phyloP scores from a whole-genome alignment of 2,113 vertebrate genomes.

The Megaptera novaeangliae region DNA sequence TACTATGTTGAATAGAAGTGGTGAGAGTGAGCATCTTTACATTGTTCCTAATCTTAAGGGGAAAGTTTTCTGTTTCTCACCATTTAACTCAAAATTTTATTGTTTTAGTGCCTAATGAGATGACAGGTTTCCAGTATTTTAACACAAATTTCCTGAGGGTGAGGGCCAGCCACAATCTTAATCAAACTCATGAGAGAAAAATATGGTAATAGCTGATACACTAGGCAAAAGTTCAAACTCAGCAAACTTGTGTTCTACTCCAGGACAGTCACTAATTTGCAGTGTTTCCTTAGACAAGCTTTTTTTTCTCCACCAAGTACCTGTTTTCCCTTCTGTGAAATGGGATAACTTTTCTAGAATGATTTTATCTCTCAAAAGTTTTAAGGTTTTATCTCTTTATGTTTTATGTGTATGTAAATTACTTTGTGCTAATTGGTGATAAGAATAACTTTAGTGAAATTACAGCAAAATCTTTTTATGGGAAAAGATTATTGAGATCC shows the following conservation, averaged over 20 bases:
- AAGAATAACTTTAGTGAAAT: conserved; percentile 51
- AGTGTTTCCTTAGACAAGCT: not conserved
- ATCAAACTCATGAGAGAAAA: not conserved
- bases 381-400: not conserved
- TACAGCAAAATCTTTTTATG: conserved; percentile 52
- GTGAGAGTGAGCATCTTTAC: not conserved
- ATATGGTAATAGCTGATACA: not conserved
- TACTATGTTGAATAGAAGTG: not conserved
- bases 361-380: not conserved
- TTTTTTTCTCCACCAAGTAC: not conserved
- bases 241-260: not conserved
- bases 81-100: not conserved
- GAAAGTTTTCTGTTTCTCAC: not conserved
- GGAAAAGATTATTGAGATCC: conserved; percentile 58
- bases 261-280: not conserved
- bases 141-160: not conserved
- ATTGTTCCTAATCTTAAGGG: not conserved
- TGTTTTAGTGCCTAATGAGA: not conserved
- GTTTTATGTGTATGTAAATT: conserved; percentile 39
- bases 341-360: not conserved
- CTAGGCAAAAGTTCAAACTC: not conserved
- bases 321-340: conserved; percentile 27
- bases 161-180: not conserved
- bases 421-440: conserved; percentile 37
- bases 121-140: not conserved